Evolutionary conservation across 2,888 invertebrate genomes (phyloP).

Genomic region (Dicyrtoma fusca): DNA sequence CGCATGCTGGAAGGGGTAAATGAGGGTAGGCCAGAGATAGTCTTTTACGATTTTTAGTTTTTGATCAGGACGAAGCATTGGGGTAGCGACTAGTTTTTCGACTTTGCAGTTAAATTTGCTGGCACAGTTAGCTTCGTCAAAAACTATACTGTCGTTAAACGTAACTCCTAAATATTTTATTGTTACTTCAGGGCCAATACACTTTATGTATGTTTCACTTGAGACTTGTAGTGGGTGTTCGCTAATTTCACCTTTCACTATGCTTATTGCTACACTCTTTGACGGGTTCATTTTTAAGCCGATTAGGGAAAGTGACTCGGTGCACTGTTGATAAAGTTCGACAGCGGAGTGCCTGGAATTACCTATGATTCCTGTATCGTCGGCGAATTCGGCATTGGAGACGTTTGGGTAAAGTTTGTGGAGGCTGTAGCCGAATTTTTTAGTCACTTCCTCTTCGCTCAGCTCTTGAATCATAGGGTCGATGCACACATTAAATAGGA

Average conservation of each 20-base stretch:
- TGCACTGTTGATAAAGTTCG: not conserved
- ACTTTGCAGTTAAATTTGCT: not conserved
- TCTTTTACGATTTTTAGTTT: not conserved
- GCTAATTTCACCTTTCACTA: not conserved
- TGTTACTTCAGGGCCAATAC: not conserved
- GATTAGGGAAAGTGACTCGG: not conserved
- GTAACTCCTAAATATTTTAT: slow-evolving; percentile 1
- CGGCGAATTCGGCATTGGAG: not conserved
- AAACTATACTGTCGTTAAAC: not conserved
- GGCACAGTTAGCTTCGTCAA: not conserved
- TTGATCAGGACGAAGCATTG: not conserved
- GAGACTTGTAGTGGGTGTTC: not conserved
- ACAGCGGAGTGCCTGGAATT: not conserved
- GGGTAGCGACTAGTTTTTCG: not conserved
- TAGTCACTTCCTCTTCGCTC: not conserved
- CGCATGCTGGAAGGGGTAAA: slow-evolving; percentile 1
- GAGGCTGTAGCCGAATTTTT: not conserved
- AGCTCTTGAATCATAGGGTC: not conserved
- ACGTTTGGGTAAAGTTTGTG: not conserved
- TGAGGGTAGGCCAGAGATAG: slow-evolving; percentile 15
- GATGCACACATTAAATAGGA: not conserved
- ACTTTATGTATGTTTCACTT: not conserved
- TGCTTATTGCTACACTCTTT: not conserved
- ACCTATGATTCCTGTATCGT: not conserved
- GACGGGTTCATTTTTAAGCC: not conserved